Evolutionary conservation across 2,888 invertebrate species (phyloP).

Genomic region (Leptinotarsa rubiginosa): DNA sequence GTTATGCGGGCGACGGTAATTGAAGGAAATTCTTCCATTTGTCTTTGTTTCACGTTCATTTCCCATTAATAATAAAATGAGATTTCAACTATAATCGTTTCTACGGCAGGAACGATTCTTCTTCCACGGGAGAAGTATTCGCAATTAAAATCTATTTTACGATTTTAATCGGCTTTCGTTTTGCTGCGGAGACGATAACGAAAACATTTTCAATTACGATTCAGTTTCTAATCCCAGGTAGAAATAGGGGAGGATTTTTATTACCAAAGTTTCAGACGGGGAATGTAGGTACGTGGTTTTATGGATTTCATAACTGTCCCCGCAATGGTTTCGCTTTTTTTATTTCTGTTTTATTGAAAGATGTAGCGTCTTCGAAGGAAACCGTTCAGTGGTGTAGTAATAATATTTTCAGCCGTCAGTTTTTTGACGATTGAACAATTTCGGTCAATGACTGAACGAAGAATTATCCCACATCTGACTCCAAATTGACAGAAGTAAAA

Average conservation of each 20-base stretch:
- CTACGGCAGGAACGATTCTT: not conserved
- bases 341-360: too few species aligned
- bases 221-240: constrained; percentile 2
- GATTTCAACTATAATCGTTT: not conserved
- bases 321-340: too few species aligned
- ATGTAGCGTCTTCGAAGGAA: too few species aligned
- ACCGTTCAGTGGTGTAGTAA: too few species aligned
- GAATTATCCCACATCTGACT: too few species aligned
- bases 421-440: too few species aligned
- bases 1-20: not conserved
- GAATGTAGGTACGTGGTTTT: not conserved
- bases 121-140: not conserved
- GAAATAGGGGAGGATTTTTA: not conserved
- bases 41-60: constrained; percentile 6
- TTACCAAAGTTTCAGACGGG: not conserved
- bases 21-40: constrained; percentile 11
- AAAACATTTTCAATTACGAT: constrained; percentile 11
- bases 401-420: too few species aligned
- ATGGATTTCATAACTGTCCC: not conserved
- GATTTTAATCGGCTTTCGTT: constrained; percentile 9
- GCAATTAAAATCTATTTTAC: not conserved
- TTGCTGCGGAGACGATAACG: constrained; percentile 9
- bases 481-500: too few species aligned
- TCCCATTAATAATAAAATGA: not conserved
- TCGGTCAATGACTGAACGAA: too few species aligned